phyloP scores from a whole-genome alignment of 2,113 vertebrate genomes.

The Ardeotis arabs region DNA sequence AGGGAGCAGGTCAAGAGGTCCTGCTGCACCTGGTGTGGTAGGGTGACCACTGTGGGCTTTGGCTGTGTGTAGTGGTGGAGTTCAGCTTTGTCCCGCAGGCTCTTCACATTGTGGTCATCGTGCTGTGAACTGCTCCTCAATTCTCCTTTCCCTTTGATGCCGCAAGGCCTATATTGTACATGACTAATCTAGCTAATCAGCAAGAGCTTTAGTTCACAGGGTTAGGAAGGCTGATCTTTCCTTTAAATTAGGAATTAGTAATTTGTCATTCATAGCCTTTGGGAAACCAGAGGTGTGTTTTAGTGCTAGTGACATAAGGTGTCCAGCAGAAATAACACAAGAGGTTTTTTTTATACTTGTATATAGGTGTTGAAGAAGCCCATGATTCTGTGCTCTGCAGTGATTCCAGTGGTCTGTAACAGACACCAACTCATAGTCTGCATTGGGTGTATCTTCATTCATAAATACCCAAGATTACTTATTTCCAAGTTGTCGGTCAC shows the following conservation, averaged over 20 bases:
- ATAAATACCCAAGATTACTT: background rate
- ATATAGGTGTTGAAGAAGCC: background rate
- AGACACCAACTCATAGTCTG: background rate
- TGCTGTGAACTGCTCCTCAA: background rate
- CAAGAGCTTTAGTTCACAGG: background rate
- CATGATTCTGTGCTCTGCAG: background rate
- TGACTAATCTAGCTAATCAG: background rate
- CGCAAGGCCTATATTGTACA: rapidly evolving
- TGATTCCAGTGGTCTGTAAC: background rate
- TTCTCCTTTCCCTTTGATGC: background rate
- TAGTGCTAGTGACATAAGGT: background rate
- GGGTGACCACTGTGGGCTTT: background rate
- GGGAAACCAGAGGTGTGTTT: background rate
- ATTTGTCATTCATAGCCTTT: background rate
- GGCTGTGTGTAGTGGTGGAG: too few relatives aligned
- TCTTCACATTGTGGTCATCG: rapidly evolving
- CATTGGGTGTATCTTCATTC: background rate
- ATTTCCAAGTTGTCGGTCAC: background rate
- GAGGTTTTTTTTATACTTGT: background rate
- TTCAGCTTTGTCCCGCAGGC: background rate
- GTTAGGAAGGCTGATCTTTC: background rate
- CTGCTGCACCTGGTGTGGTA: background rate
- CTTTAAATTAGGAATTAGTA: background rate
- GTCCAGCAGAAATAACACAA: background rate
- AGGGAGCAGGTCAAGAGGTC: background rate